These are phyloP conservation scores for Liparis tanakae DNA, from an alignment of 2,797 vertebrate genomes.

Conservation along the genomic window DNA sequence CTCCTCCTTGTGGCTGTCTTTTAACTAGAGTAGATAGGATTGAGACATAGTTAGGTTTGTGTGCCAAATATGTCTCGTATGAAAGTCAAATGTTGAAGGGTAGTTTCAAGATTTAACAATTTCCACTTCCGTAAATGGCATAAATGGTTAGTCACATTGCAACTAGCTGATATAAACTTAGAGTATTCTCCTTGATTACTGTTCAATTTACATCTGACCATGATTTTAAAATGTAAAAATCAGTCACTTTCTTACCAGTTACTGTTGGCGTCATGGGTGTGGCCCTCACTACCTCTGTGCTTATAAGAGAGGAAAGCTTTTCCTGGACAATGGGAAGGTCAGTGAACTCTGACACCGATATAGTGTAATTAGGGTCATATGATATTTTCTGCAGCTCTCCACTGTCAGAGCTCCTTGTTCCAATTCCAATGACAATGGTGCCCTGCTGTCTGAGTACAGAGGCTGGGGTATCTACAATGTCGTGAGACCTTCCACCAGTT, in stretches of 20 bases:
- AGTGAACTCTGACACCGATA: neutral
- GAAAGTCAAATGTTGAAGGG: too few species aligned
- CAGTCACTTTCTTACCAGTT: neutral
- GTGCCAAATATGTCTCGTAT: too few species aligned
- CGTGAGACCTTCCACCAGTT: too few species aligned
- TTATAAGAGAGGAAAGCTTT: constrained; percentile 32
- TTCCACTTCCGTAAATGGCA: too few species aligned
- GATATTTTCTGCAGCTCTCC: constrained; percentile 18
- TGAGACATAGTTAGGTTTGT: constrained; percentile 15
- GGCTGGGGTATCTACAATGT: too few species aligned
- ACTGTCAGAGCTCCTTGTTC: constrained; percentile 45
- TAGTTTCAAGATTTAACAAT: too few species aligned
- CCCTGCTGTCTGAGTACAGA: constrained; percentile 78
- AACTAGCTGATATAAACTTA: too few species aligned
- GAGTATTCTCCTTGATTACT: too few species aligned
- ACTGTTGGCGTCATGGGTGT: neutral
- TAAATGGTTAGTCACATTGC: too few species aligned
- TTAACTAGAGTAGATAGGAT: constrained; percentile 40
- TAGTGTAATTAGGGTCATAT: constrained; percentile 4
- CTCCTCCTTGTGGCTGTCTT: constrained; percentile 34
- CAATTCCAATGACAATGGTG: constrained; percentile 39
- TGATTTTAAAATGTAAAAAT: neutral
- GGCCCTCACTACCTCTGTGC: neutral
- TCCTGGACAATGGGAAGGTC: too few species aligned
- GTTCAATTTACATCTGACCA: too few species aligned